Percentiles rank a stretch among this genome's conserved stretches.
phyloP scores from a whole-genome alignment of 2,797 vertebrate genomes.

The Hoplostethus mediterraneus region DNA sequence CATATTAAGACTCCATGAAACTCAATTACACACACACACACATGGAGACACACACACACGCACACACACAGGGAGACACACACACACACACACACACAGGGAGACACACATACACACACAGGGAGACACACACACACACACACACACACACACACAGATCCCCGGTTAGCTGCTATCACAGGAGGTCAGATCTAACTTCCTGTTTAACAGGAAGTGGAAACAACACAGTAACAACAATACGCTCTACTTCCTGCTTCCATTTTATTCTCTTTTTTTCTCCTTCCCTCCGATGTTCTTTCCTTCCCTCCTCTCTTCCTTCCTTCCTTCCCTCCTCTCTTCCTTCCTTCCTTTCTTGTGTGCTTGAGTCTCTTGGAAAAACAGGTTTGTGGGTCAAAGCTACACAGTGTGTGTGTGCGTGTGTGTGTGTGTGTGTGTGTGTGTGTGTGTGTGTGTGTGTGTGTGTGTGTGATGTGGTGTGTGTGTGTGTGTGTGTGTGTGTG shows the following conservation, averaged over 20 bases:
- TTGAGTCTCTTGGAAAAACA: constrained; percentile 7
- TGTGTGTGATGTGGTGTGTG: constrained; percentile 29
- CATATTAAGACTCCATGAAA: constrained; percentile 36
- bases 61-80: constrained; percentile 13
- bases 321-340: neutral
- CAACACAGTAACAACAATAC: too few relatives aligned
- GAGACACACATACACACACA: neutral
- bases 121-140: constrained; percentile 11
- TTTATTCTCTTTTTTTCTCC: too few relatives aligned
- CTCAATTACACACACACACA: constrained; percentile 18
- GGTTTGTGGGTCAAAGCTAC: constrained; percentile 53
- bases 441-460: constrained; percentile 8
- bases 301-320: too few relatives aligned
- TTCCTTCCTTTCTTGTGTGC: neutral
- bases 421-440: constrained; percentile 31
- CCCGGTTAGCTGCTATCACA: too few relatives aligned
- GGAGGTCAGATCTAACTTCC: too few relatives aligned
- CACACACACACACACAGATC: constrained; percentile 3
- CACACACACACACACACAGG: constrained; percentile 10
- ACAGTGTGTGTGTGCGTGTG: constrained; percentile 21
- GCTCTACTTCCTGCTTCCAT: too few relatives aligned
- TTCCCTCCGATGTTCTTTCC: too few relatives aligned
- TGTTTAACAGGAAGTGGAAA: too few relatives aligned
- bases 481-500: constrained; percentile 27
- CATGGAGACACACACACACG: neutral